phyloP scores from a whole-genome alignment of 2,113 vertebrate genomes.

The Larimichthys polyactis region DNA sequence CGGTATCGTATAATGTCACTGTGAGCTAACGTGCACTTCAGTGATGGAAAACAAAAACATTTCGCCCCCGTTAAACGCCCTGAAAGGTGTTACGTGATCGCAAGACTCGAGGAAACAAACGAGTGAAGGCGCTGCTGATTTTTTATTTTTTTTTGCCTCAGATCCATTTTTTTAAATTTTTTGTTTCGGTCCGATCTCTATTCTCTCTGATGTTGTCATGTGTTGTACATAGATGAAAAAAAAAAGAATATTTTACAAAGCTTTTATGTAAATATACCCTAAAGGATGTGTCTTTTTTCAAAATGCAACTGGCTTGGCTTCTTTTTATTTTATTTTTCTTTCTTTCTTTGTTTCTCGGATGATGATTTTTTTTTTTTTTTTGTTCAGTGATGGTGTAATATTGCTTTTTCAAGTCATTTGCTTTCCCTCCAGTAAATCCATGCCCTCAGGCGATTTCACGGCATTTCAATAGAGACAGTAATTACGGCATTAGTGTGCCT shows the following conservation, averaged over 20 bases:
- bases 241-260: conserved; percentile 80
- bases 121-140: not conserved
- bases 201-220: conserved; percentile 76
- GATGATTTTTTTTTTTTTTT: too few species aligned
- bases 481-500: conserved; percentile 73
- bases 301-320: conserved; percentile 68
- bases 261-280: conserved; percentile 82
- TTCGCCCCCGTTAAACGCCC: not conserved
- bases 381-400: conserved; percentile 68
- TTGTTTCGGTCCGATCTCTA: conserved; percentile 28
- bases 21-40: conserved; percentile 19
- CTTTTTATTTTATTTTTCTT: not conserved
- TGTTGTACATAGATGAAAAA: conserved; percentile 80
- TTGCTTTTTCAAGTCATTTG: conserved; percentile 64
- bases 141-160: conserved; percentile 28
- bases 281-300: conserved; percentile 73
- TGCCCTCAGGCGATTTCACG: conserved; percentile 51
- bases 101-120: conserved; percentile 33
- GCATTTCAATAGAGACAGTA: conserved; percentile 68
- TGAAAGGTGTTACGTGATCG: conserved; percentile 23
- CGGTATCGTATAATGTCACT: conserved; percentile 1
- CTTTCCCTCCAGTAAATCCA: conserved; percentile 58
- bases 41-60: not conserved
- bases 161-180: conserved; percentile 17
- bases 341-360: too few species aligned